Evolutionary conservation across 2,797 vertebrate genomes (phyloP).

Genomic region (Poeciliopsis paucimaculata): DNA sequence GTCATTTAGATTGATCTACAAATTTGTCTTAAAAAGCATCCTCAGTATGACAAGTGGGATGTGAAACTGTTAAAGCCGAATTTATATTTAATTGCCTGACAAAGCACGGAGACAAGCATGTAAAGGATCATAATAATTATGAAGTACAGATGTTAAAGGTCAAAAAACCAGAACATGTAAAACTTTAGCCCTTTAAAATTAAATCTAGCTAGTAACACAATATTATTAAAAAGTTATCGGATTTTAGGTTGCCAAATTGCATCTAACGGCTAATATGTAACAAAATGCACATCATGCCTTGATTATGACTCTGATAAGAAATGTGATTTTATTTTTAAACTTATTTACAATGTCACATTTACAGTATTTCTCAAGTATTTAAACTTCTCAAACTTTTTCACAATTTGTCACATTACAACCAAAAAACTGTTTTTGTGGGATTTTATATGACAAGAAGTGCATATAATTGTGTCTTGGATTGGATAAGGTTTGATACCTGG

Average conservation of each 20-base stretch:
- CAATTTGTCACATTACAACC: not conserved
- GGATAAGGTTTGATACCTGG: not conserved
- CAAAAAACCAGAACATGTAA: slow-evolving; percentile 44
- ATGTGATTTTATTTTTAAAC: slow-evolving; percentile 18
- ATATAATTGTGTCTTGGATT: not conserved
- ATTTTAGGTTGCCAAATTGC: slow-evolving; percentile 22
- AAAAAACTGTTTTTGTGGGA: not conserved
- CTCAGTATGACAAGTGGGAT: not conserved
- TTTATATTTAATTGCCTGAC: slow-evolving; percentile 29
- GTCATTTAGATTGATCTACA: slow-evolving; percentile 15
- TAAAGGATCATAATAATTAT: slow-evolving; percentile 61
- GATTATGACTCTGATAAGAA: slow-evolving; percentile 4
- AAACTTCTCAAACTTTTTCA: not conserved
- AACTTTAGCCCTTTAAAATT: slow-evolving; percentile 69
- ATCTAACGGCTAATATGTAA: slow-evolving; percentile 31
- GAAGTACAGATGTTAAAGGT: slow-evolving; percentile 57
- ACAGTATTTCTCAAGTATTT: not conserved
- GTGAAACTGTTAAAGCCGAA: slow-evolving; percentile 19
- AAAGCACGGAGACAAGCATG: slow-evolving; percentile 51
- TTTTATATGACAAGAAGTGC: not conserved
- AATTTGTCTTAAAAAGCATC: slow-evolving; percentile 8
- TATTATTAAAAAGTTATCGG: slow-evolving; percentile 19
- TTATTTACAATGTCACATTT: slow-evolving; percentile 46
- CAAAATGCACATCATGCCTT: not conserved
- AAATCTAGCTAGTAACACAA: slow-evolving; percentile 47